phyloP scores from a whole-genome alignment of 2,888 invertebrate species.

The Phaonia tiefii region DNA sequence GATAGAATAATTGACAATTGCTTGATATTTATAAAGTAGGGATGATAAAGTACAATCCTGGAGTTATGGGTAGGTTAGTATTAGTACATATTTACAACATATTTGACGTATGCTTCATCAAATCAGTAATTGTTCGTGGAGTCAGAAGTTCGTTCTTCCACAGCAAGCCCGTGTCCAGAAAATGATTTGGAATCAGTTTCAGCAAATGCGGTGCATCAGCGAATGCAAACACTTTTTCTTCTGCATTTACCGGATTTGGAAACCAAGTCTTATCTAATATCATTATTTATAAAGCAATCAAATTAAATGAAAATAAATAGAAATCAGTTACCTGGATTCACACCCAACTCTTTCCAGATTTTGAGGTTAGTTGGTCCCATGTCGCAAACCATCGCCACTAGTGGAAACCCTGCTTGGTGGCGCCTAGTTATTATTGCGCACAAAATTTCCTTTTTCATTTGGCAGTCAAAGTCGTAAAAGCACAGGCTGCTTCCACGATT shows the following conservation, averaged over 20 bases:
- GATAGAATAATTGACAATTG: too few relatives aligned
- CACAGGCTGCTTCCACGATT: background rate
- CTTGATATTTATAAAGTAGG: too few relatives aligned
- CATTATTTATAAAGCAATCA: background rate
- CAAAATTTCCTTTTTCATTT: constrained; percentile 27
- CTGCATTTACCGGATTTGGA: constrained; percentile 47
- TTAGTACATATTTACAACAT: too few relatives aligned
- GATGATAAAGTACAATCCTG: too few relatives aligned
- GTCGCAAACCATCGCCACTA: constrained; percentile 52
- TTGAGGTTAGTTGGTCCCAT: constrained; percentile 21
- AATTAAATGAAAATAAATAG: background rate
- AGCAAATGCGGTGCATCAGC: constrained; percentile 59
- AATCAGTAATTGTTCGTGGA: background rate
- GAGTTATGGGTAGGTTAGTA: too few relatives aligned
- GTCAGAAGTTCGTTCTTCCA: constrained; percentile 48
- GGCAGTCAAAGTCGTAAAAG: too few relatives aligned
- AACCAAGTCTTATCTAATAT: constrained; percentile 62
- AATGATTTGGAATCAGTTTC: constrained; percentile 65
- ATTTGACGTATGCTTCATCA: too few relatives aligned
- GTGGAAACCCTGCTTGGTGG: constrained; percentile 28
- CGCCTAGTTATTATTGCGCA: background rate
- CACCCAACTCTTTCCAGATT: constrained; percentile 41
- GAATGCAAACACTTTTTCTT: constrained; percentile 53
- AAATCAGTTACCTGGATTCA: constrained; percentile 38
- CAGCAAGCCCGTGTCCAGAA: constrained; percentile 58